Conservation (phyloP, 2,113 vertebrate species). For the Bujurquina vittata region DNA sequence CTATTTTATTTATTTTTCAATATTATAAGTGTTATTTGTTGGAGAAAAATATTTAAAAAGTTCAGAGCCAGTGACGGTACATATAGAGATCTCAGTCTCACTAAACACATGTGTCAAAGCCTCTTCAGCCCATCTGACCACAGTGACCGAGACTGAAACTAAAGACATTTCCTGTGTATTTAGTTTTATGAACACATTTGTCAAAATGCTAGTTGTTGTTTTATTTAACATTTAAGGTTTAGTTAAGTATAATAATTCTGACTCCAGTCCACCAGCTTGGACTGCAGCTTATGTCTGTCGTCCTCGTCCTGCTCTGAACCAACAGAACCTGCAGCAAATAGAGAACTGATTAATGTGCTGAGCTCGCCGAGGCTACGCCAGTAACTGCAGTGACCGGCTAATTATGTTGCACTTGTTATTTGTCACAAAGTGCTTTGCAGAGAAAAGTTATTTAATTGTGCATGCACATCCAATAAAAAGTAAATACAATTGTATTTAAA, state of each 20-base stretch:
- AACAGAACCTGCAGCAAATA: no score
- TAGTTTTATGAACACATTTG: background rate
- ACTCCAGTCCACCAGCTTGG: background rate
- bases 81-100: rapidly evolving
- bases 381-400: background rate
- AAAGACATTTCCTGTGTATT: background rate
- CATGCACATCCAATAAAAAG: background rate
- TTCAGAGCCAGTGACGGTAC: background rate
- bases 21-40: background rate
- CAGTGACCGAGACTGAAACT: background rate
- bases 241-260: background rate
- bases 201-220: background rate
- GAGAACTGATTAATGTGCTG: no score
- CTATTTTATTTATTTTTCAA: background rate
- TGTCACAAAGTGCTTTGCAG: no score
- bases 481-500: rapidly evolving
- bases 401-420: background rate
- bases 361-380: no score
- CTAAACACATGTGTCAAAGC: background rate
- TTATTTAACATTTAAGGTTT: background rate
- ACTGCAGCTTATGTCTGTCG: rapidly evolving
- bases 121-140: background rate
- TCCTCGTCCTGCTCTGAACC: background rate
- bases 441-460: no score
- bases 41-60: background rate